Evolutionary conservation across 1,140 invertebrate species (phyloP).

Genomic region (Nasonia longicornis): DNA sequence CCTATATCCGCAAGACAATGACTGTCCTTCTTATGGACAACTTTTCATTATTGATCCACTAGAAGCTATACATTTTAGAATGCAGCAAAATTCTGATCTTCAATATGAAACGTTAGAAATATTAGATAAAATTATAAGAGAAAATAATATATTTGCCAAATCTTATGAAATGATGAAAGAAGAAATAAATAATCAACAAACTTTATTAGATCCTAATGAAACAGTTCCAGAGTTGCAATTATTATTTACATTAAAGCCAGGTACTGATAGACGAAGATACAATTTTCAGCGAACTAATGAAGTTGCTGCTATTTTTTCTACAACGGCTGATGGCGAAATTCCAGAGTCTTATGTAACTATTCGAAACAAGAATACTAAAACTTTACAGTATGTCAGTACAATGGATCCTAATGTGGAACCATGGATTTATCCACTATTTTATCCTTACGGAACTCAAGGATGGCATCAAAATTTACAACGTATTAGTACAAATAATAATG

Average conservation of each 20-base stretch:
- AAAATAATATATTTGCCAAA: too few species aligned
- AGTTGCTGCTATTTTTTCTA: slow-evolving; percentile 46
- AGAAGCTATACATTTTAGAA: too few species aligned
- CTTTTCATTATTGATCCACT: too few species aligned
- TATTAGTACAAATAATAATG: slow-evolving; percentile 11
- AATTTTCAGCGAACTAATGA: slow-evolving; percentile 32
- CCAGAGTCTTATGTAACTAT: slow-evolving; percentile 47
- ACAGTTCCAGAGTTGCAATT: too few species aligned
- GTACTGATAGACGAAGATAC: background rate
- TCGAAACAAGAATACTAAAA: slow-evolving; percentile 37
- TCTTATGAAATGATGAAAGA: too few species aligned
- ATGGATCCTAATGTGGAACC: slow-evolving; percentile 25
- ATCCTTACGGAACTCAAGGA: slow-evolving; percentile 39
- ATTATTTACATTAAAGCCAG: background rate
- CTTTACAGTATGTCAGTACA: background rate
- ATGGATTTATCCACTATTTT: slow-evolving; percentile 31
- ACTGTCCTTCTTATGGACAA: too few species aligned
- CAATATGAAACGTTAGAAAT: too few species aligned
- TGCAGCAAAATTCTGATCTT: too few species aligned
- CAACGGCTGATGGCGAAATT: slow-evolving; percentile 47
- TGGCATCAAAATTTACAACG: slow-evolving; percentile 41
- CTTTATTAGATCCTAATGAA: too few species aligned
- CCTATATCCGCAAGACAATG: too few species aligned
- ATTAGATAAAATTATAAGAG: too few species aligned
- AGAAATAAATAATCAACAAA: too few species aligned